Evolutionary conservation across 2,797 vertebrate genomes (phyloP), one percentile per base, ranked within the genome.

Genomic region (Peromyscus eremicus): DNA sequence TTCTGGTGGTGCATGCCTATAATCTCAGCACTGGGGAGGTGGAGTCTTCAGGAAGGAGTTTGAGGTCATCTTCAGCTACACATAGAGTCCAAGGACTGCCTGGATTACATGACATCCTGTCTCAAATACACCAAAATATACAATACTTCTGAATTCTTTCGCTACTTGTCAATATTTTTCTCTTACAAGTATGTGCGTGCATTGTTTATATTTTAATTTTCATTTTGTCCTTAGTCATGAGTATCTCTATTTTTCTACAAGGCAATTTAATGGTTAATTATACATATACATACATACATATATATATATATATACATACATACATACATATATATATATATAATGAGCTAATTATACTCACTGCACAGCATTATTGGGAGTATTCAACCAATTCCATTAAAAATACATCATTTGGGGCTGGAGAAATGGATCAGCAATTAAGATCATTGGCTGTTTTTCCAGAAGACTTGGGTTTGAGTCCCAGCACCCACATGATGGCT

Each of bases 61-160:
- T 21, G 4, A 25, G 1, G 55, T 46, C 27, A 62, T 62, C 29
- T 34, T 77, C 29, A 34, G 29, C 66, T 73, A 29, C 43, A 27
- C 8, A 46, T 21, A 10, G 87, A 76, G 29, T 21, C 60, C 52
- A 46, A 43, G 19, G 37, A 77, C 21, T 49, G 32, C 43, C 40
- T 49, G 73, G 32, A 27, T 46, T 66, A 46, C 2, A 25, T 25
- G 27, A 89, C 29, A 49, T 64, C 57, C 57, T 64, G 40, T 89
- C 73, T 62, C 27, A 34, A 7, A 60, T 43, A 21, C 37, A 32
- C 52, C 10, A 14, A 75, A 75, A 43, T 62, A 62, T 34, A 43
- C 16, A 43, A 76, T 29, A 70, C 14, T 21, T 95, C 73, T 80
- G 10, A 85, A 52, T 91, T 93, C n/a, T 92, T 95, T 84, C 29